phyloP scores from a whole-genome alignment of 2,797 vertebrate genomes.

The Pseudomugil gertrudae region DNA sequence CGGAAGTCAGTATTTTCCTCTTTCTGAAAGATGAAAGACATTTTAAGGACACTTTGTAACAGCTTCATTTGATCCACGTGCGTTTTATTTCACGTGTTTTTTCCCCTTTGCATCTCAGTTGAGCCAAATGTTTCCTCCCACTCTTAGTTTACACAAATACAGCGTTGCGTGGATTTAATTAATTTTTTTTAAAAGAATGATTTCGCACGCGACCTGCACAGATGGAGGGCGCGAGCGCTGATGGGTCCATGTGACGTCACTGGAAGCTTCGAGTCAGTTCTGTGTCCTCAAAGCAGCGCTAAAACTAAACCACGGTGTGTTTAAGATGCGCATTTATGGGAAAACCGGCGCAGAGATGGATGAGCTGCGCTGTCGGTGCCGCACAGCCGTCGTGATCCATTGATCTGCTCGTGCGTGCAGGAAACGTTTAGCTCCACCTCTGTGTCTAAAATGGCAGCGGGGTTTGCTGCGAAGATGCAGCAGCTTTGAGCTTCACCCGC shows the following conservation, averaged over 20 bases:
- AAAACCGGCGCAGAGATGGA: not conserved
- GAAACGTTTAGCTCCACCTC: slow-evolving; percentile 40
- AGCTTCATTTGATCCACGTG: not conserved
- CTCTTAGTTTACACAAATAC: not conserved
- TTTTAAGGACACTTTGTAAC: no score
- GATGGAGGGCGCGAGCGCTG: no score
- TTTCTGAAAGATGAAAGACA: not conserved
- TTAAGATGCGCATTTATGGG: not conserved
- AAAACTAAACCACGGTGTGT: no score
- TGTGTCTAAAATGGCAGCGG: slow-evolving; percentile 80
- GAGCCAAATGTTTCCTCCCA: no score
- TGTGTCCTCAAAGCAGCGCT: not conserved
- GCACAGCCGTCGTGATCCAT: not conserved
- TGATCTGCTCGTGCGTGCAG: not conserved
- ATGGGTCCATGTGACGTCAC: not conserved
- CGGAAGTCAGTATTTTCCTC: no score
- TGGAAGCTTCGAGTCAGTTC: not conserved
- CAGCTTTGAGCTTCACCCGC: not conserved
- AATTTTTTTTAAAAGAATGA: not conserved
- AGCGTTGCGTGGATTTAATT: not conserved
- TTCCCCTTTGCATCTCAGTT: no score
- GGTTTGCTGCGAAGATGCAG: slow-evolving; percentile 54
- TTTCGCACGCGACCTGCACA: not conserved
- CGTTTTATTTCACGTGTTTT: no score
- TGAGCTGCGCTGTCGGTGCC: not conserved